These are phyloP conservation scores for Hippasteria phrygiana DNA, from an alignment of 53 echinoderm and acorn worm species.

Conservation along the genomic window DNA sequence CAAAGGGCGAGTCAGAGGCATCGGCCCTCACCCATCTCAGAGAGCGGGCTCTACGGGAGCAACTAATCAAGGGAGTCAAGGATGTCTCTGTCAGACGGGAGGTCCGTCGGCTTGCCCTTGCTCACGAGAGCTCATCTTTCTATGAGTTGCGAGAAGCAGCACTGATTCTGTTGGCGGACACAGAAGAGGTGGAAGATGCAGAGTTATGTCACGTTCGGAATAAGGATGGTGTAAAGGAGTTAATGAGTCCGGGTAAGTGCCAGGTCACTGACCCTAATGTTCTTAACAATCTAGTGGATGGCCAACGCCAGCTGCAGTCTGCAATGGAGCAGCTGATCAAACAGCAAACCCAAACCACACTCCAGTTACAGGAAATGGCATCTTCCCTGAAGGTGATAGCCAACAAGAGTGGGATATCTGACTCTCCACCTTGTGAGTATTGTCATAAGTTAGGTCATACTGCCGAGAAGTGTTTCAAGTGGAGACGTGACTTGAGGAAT, in stretches of 20 bases:
- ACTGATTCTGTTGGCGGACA: not conserved
- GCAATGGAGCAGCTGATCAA: not conserved
- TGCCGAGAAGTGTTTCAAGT: not conserved
- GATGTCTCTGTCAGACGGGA: conserved; percentile 30
- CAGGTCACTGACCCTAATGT: not conserved
- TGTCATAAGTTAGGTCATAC: not conserved
- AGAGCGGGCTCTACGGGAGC: not conserved
- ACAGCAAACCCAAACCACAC: conserved; percentile 16
- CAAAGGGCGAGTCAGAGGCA: not conserved
- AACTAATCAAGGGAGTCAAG: conserved; percentile 18
- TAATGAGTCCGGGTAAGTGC: not conserved
- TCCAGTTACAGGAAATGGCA: not conserved
- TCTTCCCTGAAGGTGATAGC: not conserved
- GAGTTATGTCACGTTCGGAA: not conserved
- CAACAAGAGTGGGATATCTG: not conserved
- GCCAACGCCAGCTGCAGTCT: not conserved
- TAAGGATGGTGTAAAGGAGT: not conserved
- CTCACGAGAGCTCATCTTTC: not conserved
- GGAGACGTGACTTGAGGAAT: not conserved
- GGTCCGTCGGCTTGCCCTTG: not conserved
- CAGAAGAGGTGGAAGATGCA: not conserved
- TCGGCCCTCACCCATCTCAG: not conserved
- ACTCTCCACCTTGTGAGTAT: not conserved
- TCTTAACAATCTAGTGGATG: not conserved
- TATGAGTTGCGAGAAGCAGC: conserved; percentile 8